Base-by-base conservation (phyloP, 2,797 vertebrate species). In the Pitangus sulphuratus region DNA sequence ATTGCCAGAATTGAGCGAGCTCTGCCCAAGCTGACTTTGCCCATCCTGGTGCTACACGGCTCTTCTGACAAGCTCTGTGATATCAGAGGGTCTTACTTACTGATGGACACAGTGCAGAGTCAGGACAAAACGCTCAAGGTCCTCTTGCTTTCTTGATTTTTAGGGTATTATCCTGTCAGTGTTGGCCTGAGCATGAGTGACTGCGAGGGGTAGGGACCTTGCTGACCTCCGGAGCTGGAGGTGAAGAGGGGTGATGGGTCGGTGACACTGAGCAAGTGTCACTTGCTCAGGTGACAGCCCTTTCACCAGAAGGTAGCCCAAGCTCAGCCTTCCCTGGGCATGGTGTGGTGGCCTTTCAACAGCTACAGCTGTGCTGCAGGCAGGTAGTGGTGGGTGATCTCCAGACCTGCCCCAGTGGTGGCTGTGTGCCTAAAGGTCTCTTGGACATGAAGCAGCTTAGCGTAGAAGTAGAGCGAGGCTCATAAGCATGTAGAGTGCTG, bases 61-160 rank as follows among this genome's bases (percentile, higher is more conserved):
- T 98, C 98, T 2, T 97, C 97, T 0, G 99, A 99, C 98, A 99
- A 98, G 95, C 98, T 99, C 64, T 99, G 99, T 1, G 98, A 99
- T 90, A 98, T 99, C 98, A 97, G 92, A 84, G 99, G 99, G n/a
- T 99, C 99, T 37, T 98, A 98, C 51, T 89, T 99, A 76, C 98
- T 99, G 98, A 97, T 98, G 91, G 98, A 99, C n/a, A 98, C 98
- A 0, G 98, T 98, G 66, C 97, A 94, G n/a, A 99, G 99, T 90
- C 95, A 98, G 37, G 99, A 99, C 98, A 99, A 99, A 96, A 99
- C 98, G 0, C 82, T 99, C 40, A 99, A 99, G 99, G 99, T 99
- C 83, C 86, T 33, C 48, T 33, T 26, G 28, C 15, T 82, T 69
- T 39, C 81, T 60, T 69, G 39, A 3, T 18, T 51, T 45, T 74